Evolutionary conservation across 1,140 invertebrate species (phyloP), one percentile per base, ranked within the genome.

Genomic region (Aleiodes sp.): DNA sequence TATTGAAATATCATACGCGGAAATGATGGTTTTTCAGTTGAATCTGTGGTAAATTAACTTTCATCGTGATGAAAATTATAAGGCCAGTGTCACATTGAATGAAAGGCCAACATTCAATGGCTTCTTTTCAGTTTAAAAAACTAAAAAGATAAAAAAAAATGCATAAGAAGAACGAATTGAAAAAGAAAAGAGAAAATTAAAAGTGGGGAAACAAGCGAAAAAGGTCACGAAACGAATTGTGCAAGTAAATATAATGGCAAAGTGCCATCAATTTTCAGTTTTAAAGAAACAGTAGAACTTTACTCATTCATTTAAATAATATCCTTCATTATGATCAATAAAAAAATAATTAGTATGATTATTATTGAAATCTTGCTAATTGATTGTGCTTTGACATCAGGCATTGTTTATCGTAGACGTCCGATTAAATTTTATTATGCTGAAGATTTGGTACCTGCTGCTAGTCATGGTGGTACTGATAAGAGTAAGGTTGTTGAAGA

Each of bases 401-500:
- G 62, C 1, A 71, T 39, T 12, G 80, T 73, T 12, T 41, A 73
- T 21, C 71, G 70, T 4, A 67, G 70, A 6, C 37, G 37, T 41
- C 76, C 78, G 0, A 57, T 61, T 10, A 73, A 66, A 12, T 75
- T 82, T n/a, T 71, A 74, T 10, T 79, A 72, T 10, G 6, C 14
- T 0, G 8, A 43, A 9, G 78, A 78, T 68, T 64, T 73, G 8
- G 68, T 77, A 7, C 65, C 74, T 4, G 76, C 78, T 29, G 79
- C 75, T 0, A 46, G 4, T 52, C 0, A 33, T 65, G 10, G 16
- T 59, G 43, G 59, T 31, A 52, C 43, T 80, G 77, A 67, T 21
- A 72, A 67, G 28, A 72, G 70, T 29, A 68, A 21, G 24, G 71
- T 72, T 43, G 75, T 80, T 46, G 66, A 66, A 59, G 78, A 80